These are phyloP conservation scores for Enteromius trimaculatus DNA, from an alignment of 2,797 vertebrate species.

Conservation along the genomic window DNA sequence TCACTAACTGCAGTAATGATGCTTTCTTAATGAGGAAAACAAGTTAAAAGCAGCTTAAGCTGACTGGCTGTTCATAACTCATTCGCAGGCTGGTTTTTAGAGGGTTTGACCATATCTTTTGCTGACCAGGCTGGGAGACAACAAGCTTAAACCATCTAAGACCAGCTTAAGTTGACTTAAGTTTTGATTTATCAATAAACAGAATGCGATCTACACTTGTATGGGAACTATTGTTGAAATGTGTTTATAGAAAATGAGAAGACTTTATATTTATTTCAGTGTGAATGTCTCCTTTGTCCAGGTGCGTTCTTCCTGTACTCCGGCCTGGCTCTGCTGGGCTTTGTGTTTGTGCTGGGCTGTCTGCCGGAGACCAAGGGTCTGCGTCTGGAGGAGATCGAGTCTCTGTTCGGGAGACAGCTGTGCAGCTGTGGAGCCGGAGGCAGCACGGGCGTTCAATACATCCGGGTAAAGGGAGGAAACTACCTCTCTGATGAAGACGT, in stretches of 20 bases:
- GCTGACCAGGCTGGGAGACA: neutral
- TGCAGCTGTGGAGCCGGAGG: conserved; percentile 85
- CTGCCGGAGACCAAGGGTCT: conserved; percentile 95
- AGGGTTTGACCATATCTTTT: neutral
- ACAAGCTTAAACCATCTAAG: neutral
- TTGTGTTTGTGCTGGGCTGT: conserved; percentile 89
- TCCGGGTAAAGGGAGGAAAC: conserved; percentile 92
- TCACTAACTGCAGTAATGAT: neutral
- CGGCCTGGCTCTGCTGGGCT: conserved; percentile 84
- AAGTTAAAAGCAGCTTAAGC: neutral
- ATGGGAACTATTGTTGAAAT: neutral
- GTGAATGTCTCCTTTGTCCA: conserved; percentile 61
- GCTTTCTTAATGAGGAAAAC: neutral
- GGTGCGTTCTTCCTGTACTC: conserved; percentile 95
- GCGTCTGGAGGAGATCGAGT: conserved; percentile 93
- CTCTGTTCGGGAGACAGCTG: conserved; percentile 86
- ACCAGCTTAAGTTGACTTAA: neutral
- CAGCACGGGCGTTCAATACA: conserved; percentile 85
- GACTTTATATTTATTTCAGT: neutral
- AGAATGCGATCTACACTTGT: neutral
- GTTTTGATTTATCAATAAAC: neutral
- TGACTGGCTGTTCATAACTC: neutral
- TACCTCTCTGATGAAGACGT: conserved; percentile 87
- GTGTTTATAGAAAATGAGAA: neutral
- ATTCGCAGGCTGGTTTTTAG: neutral